phyloP scores from a whole-genome alignment of 2,113 vertebrate species.

The Pelobates fuscus region DNA sequence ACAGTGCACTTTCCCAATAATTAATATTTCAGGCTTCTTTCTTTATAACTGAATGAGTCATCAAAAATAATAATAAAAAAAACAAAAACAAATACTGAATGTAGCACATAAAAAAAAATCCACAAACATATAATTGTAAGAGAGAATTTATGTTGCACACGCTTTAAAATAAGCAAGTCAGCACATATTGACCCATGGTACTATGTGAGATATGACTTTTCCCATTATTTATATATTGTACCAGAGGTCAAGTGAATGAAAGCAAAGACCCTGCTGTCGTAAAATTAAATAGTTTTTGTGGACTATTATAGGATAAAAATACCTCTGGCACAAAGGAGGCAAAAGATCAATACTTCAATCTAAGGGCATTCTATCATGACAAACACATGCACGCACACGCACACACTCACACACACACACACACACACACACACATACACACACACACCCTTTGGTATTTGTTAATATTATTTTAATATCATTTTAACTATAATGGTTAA shows the following conservation, averaged over 20 bases:
- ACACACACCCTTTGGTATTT: too few relatives aligned
- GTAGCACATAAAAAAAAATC: neutral
- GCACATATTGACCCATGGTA: neutral
- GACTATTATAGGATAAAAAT: too few relatives aligned
- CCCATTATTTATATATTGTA: neutral
- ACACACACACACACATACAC: too few relatives aligned
- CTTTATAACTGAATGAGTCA: slow-evolving; percentile 28
- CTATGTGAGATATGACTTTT: neutral
- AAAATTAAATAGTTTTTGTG: too few relatives aligned
- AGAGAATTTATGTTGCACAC: neutral
- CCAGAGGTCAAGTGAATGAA: neutral
- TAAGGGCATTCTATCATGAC: too few relatives aligned
- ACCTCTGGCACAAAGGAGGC: too few relatives aligned
- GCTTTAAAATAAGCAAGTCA: neutral
- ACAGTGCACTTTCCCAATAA: neutral
- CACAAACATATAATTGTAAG: neutral
- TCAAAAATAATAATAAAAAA: neutral
- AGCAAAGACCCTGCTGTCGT: too few relatives aligned
- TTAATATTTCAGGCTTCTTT: slow-evolving; percentile 24
- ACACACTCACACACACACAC: too few relatives aligned
- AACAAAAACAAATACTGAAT: slow-evolving; percentile 2
- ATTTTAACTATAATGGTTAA: too few relatives aligned
- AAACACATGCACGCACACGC: too few relatives aligned
- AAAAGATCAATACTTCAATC: neutral
- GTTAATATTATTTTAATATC: too few relatives aligned